Conservation (phyloP, 2,113 vertebrate genomes). For the Athene noctua region DNA sequence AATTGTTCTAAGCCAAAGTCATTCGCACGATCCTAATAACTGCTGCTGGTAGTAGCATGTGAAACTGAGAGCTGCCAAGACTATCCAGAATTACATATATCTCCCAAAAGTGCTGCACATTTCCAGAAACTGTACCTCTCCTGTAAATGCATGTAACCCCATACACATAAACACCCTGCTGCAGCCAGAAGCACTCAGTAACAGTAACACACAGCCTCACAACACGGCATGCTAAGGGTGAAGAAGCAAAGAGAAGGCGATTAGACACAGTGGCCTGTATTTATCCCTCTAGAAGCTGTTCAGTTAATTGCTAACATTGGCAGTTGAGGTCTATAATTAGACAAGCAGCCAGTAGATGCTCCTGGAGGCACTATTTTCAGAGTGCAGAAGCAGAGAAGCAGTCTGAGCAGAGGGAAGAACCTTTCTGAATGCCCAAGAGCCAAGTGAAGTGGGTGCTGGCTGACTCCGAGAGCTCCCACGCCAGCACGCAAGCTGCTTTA, state of each 20-base stretch:
- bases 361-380: slow-evolving; percentile 4
- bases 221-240: fast-evolving
- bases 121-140: neutral
- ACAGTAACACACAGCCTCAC: neutral
- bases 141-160: no score
- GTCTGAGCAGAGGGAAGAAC: neutral
- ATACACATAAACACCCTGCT: neutral
- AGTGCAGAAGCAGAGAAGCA: neutral
- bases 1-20: neutral
- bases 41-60: neutral
- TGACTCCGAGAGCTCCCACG: fast-evolving
- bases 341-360: slow-evolving; percentile 22
- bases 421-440: neutral
- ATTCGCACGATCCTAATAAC: neutral
- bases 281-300: slow-evolving; percentile 1
- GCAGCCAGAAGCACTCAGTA: neutral
- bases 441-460: neutral
- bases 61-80: neutral
- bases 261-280: neutral
- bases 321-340: neutral
- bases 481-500: neutral
- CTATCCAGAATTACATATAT: neutral
- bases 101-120: neutral
- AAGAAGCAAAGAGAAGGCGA: neutral
- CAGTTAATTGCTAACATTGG: neutral